Conservation (phyloP, 2,888 invertebrate species). For the Drosophila sordidula region DNA sequence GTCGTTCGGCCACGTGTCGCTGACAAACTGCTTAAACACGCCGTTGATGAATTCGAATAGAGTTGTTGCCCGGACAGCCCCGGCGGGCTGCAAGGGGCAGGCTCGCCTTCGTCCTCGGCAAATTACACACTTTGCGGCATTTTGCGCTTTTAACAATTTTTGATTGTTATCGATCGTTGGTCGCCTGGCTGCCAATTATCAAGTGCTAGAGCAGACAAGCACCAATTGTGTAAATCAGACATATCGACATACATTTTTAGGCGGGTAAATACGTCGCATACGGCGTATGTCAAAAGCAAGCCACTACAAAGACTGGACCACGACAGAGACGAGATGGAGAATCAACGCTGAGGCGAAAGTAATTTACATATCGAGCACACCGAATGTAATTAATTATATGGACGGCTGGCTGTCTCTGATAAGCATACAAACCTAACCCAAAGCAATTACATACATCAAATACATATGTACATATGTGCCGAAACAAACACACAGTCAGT, state of each 20-base stretch:
- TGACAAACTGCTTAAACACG: constrained; percentile 80
- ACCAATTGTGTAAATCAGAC: constrained; percentile 46
- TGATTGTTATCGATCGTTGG: constrained; percentile 75
- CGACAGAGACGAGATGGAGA: constrained; percentile 1
- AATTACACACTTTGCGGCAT: constrained; percentile 80
- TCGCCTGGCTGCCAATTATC: constrained; percentile 76
- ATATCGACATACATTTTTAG: constrained; percentile 7
- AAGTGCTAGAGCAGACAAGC: constrained; percentile 57
- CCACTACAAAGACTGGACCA: constrained; percentile 4
- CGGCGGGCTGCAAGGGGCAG: constrained; percentile 2
- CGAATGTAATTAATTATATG: constrained; percentile 57
- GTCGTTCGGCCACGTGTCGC: constrained; percentile 70
- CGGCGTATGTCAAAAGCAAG: background rate
- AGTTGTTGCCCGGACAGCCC: constrained; percentile 39
- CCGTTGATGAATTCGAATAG: constrained; percentile 74
- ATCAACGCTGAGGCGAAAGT: constrained; percentile 9
- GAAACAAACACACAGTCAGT: constrained; percentile 2
- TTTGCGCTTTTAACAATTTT: constrained; percentile 79
- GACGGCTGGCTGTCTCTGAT: constrained; percentile 27
- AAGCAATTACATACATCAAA: constrained; percentile 18
- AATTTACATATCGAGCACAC: constrained; percentile 32
- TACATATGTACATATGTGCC: constrained; percentile 3
- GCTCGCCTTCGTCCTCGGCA: constrained; percentile 40
- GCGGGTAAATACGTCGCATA: background rate
- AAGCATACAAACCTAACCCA: constrained; percentile 18